A percentile compares a stretch with the other conserved stretches of the same genome.
These are phyloP conservation scores for Xiphorhynchus elegans DNA, from an alignment of 2,113 vertebrate species.

Conservation along the genomic window DNA sequence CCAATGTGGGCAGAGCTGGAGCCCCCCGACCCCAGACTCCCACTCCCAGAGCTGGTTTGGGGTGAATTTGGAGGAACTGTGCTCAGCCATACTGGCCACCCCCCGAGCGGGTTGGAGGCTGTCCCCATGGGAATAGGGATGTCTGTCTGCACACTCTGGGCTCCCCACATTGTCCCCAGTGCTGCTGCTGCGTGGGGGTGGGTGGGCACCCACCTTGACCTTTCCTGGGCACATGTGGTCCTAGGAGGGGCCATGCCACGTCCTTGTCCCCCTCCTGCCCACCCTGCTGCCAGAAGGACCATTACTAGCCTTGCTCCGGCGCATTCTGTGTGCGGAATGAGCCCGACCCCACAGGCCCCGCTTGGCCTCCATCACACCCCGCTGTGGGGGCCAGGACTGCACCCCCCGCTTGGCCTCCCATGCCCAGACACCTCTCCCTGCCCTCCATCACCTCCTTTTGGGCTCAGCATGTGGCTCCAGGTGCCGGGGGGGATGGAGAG, in stretches of 20 bases:
- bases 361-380: slow-evolving; percentile 10
- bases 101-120: not conserved
- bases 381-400: not conserved
- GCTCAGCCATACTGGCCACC: not conserved
- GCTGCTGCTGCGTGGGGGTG: not conserved
- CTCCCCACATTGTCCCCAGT: not conserved
- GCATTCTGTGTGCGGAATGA: not conserved
- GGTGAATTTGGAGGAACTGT: not conserved
- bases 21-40: not conserved
- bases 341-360: not conserved
- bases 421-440: not conserved
- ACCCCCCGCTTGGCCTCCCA: not conserved
- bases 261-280: not conserved
- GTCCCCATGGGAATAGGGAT: not conserved
- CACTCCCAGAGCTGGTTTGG: not conserved
- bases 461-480: slow-evolving; percentile 76
- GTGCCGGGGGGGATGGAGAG: not conserved
- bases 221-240: not conserved
- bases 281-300: slow-evolving; percentile 12
- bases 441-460: not conserved
- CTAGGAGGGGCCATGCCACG: not conserved
- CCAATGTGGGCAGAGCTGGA: not conserved
- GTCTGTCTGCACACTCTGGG: not conserved
- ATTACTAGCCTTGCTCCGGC: slow-evolving; percentile 71
- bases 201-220: not conserved